phyloP scores from a whole-genome alignment of 92 coral and sea anemone genomes.

The Metridium senile region DNA sequence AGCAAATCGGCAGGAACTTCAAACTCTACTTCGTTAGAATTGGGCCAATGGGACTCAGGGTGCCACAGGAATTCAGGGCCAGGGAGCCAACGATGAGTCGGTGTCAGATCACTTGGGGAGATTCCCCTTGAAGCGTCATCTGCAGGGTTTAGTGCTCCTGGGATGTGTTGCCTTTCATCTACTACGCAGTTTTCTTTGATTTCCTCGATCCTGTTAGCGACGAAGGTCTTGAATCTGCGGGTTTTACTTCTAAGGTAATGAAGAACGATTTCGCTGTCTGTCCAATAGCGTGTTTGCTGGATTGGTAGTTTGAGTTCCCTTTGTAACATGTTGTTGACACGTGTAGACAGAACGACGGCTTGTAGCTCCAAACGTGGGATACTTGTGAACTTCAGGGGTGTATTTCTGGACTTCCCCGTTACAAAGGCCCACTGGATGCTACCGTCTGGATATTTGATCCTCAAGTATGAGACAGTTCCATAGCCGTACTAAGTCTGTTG shows the following conservation, averaged over 20 bases:
- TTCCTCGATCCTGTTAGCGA: slow-evolving; percentile 54
- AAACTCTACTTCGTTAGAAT: background rate
- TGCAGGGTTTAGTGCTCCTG: slow-evolving; percentile 50
- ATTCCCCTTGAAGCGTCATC: slow-evolving; percentile 55
- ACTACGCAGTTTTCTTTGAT: slow-evolving; percentile 47
- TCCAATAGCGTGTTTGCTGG: slow-evolving; percentile 41
- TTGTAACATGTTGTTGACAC: slow-evolving; percentile 32
- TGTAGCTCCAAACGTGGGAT: slow-evolving; percentile 59
- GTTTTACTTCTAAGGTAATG: slow-evolving; percentile 50
- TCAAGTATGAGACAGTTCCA: slow-evolving; percentile 46
- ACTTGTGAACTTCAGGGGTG: slow-evolving; percentile 47
- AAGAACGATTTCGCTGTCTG: slow-evolving; percentile 46
- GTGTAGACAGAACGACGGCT: slow-evolving; percentile 57
- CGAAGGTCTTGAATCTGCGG: slow-evolving; percentile 58
- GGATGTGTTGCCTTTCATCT: slow-evolving; percentile 54
- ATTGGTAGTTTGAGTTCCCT: slow-evolving; percentile 41
- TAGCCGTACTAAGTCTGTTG: slow-evolving; percentile 53
- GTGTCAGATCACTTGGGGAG: slow-evolving; percentile 32
- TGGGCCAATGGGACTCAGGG: slow-evolving; percentile 47
- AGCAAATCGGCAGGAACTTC: background rate
- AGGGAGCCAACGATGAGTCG: slow-evolving; percentile 48
- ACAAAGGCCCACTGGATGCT: slow-evolving; percentile 47
- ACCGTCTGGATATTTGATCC: slow-evolving; percentile 38
- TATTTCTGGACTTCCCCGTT: slow-evolving; percentile 51
- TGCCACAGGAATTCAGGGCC: slow-evolving; percentile 59